Evolutionary conservation across 2,797 vertebrate species (phyloP).

Genomic region (Parotocinclus haroldoi): DNA sequence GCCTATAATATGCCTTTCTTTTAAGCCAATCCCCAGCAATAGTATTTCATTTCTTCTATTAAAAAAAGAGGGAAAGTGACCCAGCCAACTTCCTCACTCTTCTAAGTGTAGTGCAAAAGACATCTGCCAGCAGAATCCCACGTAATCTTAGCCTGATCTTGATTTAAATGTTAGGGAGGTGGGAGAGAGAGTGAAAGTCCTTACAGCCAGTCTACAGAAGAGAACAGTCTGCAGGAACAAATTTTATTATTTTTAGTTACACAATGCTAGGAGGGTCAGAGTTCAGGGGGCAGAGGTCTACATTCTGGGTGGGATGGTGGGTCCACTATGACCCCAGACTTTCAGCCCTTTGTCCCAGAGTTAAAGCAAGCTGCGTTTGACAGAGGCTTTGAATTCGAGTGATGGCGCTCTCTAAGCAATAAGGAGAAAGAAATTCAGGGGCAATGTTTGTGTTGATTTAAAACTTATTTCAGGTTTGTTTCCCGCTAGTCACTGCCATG

Average conservation of each 20-base stretch:
- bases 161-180: constrained; percentile 52
- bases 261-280: constrained; percentile 69
- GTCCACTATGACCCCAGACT: constrained; percentile 63
- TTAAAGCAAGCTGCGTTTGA: constrained; percentile 51
- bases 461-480: too few species aligned
- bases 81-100: constrained; percentile 37
- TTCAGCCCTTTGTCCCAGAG: constrained; percentile 64
- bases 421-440: background rate
- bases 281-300: constrained; percentile 67
- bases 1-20: constrained; percentile 51
- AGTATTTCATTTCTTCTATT: constrained; percentile 64
- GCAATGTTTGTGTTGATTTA: too few species aligned
- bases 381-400: constrained; percentile 54
- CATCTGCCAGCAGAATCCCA: constrained; percentile 64
- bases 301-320: constrained; percentile 50
- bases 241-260: constrained; percentile 71
- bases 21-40: constrained; percentile 55
- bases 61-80: constrained; percentile 59
- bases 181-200: constrained; percentile 33
- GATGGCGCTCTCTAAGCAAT: constrained; percentile 41
- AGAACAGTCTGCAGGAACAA: constrained; percentile 56
- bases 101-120: constrained; percentile 50
- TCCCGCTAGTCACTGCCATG: too few species aligned
- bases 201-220: constrained; percentile 27
- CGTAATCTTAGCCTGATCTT: constrained; percentile 69